These are phyloP conservation scores for Lithobius niger DNA, from an alignment of 1,140 invertebrate species.

Conservation along the genomic window DNA sequence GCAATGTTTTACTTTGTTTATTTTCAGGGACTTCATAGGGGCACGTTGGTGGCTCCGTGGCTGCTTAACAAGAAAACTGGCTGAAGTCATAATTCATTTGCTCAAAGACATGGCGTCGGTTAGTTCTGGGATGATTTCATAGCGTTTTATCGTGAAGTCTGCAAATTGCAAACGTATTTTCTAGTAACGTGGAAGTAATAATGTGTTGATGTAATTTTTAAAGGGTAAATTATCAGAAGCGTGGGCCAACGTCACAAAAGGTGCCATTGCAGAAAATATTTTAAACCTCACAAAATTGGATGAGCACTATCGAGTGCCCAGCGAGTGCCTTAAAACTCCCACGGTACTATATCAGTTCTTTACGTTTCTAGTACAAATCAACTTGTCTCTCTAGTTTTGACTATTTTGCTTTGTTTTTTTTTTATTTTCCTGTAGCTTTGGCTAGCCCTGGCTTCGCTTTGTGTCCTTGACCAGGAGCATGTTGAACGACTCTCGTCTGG, in stretches of 20 bases:
- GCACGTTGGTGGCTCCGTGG: slow-evolving; percentile 77
- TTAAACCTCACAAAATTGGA: slow-evolving; percentile 66
- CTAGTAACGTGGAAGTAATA: too few relatives aligned
- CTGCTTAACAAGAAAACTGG: slow-evolving; percentile 61
- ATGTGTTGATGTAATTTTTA: too few relatives aligned
- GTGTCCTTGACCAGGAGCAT: slow-evolving; percentile 81
- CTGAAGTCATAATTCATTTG: slow-evolving; percentile 72
- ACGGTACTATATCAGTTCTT: slow-evolving; percentile 34
- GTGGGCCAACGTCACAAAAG: slow-evolving; percentile 78
- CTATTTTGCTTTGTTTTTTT: not conserved
- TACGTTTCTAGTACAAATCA: slow-evolving; percentile 1
- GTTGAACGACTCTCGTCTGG: slow-evolving; percentile 65
- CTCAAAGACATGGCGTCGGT: slow-evolving; percentile 84
- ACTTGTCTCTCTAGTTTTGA: not conserved
- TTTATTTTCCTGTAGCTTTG: slow-evolving; percentile 43
- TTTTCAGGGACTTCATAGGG: slow-evolving; percentile 33
- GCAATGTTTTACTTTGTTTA: too few relatives aligned
- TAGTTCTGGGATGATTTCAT: too few relatives aligned
- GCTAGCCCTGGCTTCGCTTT: slow-evolving; percentile 82
- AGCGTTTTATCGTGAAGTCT: too few relatives aligned
- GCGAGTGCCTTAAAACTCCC: slow-evolving; percentile 61
- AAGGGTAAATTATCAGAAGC: slow-evolving; percentile 70
- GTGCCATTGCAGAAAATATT: slow-evolving; percentile 81
- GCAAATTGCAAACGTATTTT: too few relatives aligned
- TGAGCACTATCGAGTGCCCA: slow-evolving; percentile 54